Evolutionary conservation across 2,797 vertebrate species (phyloP).

Genomic region (Odontamblyopus rebecca): DNA sequence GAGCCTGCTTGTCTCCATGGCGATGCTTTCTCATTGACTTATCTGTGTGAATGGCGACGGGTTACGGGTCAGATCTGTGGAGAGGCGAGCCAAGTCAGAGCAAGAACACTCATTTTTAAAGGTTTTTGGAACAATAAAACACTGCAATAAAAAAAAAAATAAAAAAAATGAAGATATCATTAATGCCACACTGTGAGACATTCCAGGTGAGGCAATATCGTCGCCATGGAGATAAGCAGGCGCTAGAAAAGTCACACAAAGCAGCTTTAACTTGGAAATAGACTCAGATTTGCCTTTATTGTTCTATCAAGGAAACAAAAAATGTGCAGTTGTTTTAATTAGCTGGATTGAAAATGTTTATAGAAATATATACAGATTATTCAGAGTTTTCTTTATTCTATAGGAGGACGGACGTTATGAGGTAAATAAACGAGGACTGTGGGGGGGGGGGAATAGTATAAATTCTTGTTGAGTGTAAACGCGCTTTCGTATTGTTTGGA

Average conservation of each 20-base stretch:
- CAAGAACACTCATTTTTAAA: too few relatives aligned
- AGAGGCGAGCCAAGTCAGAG: too few relatives aligned
- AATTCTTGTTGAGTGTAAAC: too few relatives aligned
- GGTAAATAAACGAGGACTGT: too few relatives aligned
- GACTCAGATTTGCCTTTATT: background rate
- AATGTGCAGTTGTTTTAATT: background rate
- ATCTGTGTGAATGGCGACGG: too few relatives aligned
- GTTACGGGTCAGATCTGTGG: too few relatives aligned
- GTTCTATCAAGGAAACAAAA: background rate
- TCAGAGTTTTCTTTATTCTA: background rate
- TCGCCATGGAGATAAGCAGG: background rate
- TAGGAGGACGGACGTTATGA: background rate
- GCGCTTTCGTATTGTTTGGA: too few relatives aligned
- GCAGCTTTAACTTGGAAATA: background rate
- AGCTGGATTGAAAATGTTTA: background rate
- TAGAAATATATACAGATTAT: background rate
- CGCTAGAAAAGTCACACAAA: background rate
- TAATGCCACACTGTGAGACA: background rate
- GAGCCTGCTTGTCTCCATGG: too few relatives aligned
- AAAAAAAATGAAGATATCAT: background rate
- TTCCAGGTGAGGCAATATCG: background rate
- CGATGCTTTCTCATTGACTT: too few relatives aligned
- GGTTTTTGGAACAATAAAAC: too few relatives aligned
- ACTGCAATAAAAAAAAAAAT: too few relatives aligned
- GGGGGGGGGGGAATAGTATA: too few relatives aligned